Evolutionary conservation across 1,140 invertebrate genomes (phyloP), one percentile per base, ranked within the genome.

Genomic region (Drosophila fuyamai): DNA sequence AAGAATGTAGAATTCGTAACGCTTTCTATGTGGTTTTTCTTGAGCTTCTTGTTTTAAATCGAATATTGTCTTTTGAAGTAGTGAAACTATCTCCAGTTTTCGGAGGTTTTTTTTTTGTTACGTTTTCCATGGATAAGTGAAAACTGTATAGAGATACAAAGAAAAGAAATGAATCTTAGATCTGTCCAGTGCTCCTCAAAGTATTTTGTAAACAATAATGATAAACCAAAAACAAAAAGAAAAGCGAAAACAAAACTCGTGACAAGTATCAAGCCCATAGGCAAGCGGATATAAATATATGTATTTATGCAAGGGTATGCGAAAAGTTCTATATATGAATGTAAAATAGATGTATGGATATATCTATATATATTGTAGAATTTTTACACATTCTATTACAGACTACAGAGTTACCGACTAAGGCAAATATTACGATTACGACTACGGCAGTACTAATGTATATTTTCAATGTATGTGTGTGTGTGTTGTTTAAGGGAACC

Each of bases 171-270:
- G 76, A 88, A 90, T 84, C 83, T 88, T 79, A 91, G 82, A 83
- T 83, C 85, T 89, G 88, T 91, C 88, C 88, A 91, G 88, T 91
- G 88, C 88, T 91, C 88, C 88, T 91, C 88, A 91, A 91, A 91
- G 88, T 91, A 91, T 91, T 90, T 82, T 91, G 88, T 91, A 91
- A 91, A 91, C 88, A 91, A 88, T 91, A 91, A 89, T 90, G 85
- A 89, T 89, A 90, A 70, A 71, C 55, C 53, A 48, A 70, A 44
- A 65, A 46, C 14, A 54, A 60, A 58, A 61, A 59, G 38, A 60
- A 62, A 27, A n/a, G 50, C 60, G 48, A 53, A 48, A 47, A 32
- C 47, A 43, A 60, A 58, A 59, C 38, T 53, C 47, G 48, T 47
- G 36, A 47, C 35, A 71, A 71, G 66, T 71, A 77, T 77, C 60